phyloP scores from a whole-genome alignment of 2,888 invertebrate species.

The Exocentrus adspersus region DNA sequence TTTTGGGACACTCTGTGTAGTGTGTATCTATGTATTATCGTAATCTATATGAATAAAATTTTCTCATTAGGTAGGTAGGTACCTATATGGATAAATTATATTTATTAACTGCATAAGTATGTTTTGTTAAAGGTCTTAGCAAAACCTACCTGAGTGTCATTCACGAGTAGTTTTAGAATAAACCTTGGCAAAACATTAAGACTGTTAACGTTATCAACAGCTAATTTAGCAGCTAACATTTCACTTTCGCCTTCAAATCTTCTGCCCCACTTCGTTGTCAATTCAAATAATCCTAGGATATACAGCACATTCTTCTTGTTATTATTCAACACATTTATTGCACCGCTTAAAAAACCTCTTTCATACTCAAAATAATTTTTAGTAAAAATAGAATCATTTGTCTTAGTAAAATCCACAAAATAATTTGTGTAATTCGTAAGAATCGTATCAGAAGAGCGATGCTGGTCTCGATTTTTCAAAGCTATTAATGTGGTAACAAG shows the following conservation, averaged over 20 bases:
- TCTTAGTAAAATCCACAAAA: neutral
- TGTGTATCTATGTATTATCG: no score
- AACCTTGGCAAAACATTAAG: slow-evolving; percentile 77
- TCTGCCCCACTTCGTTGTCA: slow-evolving; percentile 72
- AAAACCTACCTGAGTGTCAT: slow-evolving; percentile 89
- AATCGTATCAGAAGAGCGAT: neutral
- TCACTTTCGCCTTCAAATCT: slow-evolving; percentile 79
- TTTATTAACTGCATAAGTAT: no score
- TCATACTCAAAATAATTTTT: slow-evolving; percentile 3
- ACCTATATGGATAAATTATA: no score
- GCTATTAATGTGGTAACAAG: slow-evolving; percentile 47
- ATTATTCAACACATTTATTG: neutral
- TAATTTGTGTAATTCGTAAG: slow-evolving; percentile 6
- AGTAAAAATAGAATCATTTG: neutral
- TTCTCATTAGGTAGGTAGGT: no score
- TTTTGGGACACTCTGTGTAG: no score
- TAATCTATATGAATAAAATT: no score
- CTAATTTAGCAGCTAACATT: slow-evolving; percentile 80
- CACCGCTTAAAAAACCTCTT: no score
- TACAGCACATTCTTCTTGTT: slow-evolving; percentile 40
- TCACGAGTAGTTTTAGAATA: slow-evolving; percentile 78
- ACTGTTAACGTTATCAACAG: slow-evolving; percentile 82
- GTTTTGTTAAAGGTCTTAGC: no score
- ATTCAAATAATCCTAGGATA: slow-evolving; percentile 82
- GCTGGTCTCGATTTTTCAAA: slow-evolving; percentile 29